phyloP scores from a whole-genome alignment of 2,113 vertebrate species.

The Columba janthina region DNA sequence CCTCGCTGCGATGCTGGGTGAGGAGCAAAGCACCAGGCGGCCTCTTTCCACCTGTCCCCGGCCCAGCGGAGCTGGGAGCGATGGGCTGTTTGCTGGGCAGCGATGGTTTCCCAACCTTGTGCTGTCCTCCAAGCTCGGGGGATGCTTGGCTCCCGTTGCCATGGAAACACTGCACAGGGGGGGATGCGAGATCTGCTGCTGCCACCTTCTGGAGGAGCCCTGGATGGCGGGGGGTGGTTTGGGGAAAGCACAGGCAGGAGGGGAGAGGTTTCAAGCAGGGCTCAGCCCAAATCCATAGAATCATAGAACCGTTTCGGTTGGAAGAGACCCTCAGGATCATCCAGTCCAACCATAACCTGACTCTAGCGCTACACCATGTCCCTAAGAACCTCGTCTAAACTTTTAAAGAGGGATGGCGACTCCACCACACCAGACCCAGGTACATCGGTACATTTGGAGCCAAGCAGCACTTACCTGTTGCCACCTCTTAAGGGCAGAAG shows the following conservation, averaged over 20 bases:
- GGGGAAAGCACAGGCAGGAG: background rate
- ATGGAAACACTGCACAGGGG: background rate
- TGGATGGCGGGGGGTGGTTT: background rate
- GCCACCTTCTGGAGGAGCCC: slow-evolving; percentile 57
- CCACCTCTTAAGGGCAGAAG: background rate
- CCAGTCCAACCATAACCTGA: too few relatives aligned
- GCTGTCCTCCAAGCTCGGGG: background rate
- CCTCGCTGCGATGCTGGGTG: background rate
- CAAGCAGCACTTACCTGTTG: background rate
- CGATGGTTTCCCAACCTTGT: background rate
- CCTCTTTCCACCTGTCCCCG: background rate
- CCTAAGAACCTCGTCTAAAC: too few relatives aligned
- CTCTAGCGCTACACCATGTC: too few relatives aligned
- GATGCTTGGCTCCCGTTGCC: background rate
- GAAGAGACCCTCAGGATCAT: too few relatives aligned
- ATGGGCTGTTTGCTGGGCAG: background rate
- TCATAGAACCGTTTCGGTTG: too few relatives aligned
- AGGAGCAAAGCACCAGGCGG: background rate
- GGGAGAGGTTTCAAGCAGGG: background rate
- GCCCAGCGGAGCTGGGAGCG: background rate
- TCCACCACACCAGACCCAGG: background rate
- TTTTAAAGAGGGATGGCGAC: too few relatives aligned
- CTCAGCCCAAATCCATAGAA: background rate
- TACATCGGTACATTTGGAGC: background rate
- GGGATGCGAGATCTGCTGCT: slow-evolving; percentile 19